Base-by-base conservation (phyloP, 2,113 vertebrate genomes). In the Rousettus leschenaultii region DNA sequence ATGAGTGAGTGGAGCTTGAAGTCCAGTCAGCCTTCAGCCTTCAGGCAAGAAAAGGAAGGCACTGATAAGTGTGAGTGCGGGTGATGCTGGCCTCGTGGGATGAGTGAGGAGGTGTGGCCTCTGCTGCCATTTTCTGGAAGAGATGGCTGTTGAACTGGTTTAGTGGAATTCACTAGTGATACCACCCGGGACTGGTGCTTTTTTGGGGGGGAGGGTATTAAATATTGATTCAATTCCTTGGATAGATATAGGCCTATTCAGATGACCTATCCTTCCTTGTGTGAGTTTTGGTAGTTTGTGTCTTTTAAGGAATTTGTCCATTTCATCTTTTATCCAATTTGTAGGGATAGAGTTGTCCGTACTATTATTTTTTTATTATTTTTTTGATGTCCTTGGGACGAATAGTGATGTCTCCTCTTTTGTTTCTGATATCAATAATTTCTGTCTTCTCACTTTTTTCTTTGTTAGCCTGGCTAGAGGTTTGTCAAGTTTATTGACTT, bases 1-100 rank as follows among this genome's bases (percentile, higher is more conserved):
- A 99, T 99, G n/a, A n/a, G 99, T 73, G 99, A 99, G 85, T 94
- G 98, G 38, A 82, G 96, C n/a, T 89, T 97, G 97, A 99, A 99
- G 98, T 99, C 98, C 97, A 99, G 97, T n/a, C 98, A 98, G 75
- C 66, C 99, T 68, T 98, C 98, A 92, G 98, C 99, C 85, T 97
- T 98, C 94, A 99, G 99, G 45, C 96, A 98, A 96, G 99, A 99
- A 96, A 99, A 99, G 97, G 99, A 99, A 89, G 98, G 98, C 38
- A 93, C 99, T 4, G 99, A 99, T 98, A 99, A 99, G 97, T 98
- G 99, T 98, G 99, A 99, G 92, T 98, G 99, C 55, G 35, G 7
- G 26, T 86, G n/a, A 82, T 40, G 30, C 70, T 45, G n/a, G 61
- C 43, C 38, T 70, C 51, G 53, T 10, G n/a, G 30, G 61, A 55